Evolutionary conservation across 1,140 invertebrate species (phyloP), one percentile per base, ranked within the genome.

Genomic region (Hypsibius dujardini): DNA sequence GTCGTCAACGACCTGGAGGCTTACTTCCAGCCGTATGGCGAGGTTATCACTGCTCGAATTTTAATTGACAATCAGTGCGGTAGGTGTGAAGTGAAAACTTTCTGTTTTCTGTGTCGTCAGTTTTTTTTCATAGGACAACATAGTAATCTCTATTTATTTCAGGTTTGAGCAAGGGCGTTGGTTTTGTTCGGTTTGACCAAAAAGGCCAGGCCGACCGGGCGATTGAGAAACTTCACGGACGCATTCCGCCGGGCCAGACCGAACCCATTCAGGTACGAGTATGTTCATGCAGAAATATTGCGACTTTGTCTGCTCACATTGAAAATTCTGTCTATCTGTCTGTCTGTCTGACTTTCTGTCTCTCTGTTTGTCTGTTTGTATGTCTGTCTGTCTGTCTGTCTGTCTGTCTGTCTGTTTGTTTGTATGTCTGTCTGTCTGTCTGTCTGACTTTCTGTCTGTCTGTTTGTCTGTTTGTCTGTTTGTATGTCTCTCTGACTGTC

Each of bases 171-270:
- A 98, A 98, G 84, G 95, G 95, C 73, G 95, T 99, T 73, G 95
- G 95, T 69, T 99, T 99, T 82, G 97, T 99, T 76, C 86, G 95
- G 73, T 99, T 98, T 81, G 95, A 98, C 81, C 92, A 97, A 80
- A 87, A 94, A 72, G 85, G 90, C 74, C 95, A 98, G 81, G 95
- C 95, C 2, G 95, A 99, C 80, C 84, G 90, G 60, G 95, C 95
- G 46, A 98, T 98, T 75, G 90, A 96, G 79, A 92, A 97, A 81
- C 82, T 98, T 75, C 96, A 98, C 80, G 95, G 95, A 73, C 93
- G 91, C 74, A 90, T 95, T 67, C 95, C 89, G 70, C 94, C 90
- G 81, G 91, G 92, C 75, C 91, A 90, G 70, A 88, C 90, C 72
- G 95, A 98, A 81, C 92, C 93, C 50, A 95, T 99, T 76, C 96